Evolutionary conservation across 2,888 invertebrate genomes (phyloP), one percentile per base, ranked within the genome.

Genomic region (Leucozona laternaria): DNA sequence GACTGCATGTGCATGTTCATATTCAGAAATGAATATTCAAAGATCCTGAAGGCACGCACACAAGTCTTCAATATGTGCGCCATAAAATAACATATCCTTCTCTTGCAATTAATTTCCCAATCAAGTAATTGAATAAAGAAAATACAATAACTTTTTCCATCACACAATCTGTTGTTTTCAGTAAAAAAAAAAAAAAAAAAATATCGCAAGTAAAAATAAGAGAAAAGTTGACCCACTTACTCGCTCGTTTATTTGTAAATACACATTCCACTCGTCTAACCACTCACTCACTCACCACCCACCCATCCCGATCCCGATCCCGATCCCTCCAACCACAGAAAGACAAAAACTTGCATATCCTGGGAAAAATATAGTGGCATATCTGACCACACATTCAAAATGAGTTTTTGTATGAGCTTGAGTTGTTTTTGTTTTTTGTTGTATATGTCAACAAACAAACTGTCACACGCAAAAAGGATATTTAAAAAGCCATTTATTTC

Each of bases 401-500:
- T 34, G 50, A 34, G 37, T 53, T 53, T 53, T 53, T 53, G 45
- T n/a, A 7, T 64, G 45, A 64, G n/a, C n/a, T 31, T 64, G 11
- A 13, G 8, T 17, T n/a, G n/a, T n/a, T n/a, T n/a, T n/a, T n/a
- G n/a, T 48, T 13, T 31, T 31, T 31, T 20, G 1, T 22, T 60
- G 7, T n/a, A n/a, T n/a, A n/a, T 60, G 28, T 11, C 28, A 64
- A 1, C 3, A 66, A 48, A 48, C 20, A 66, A 66, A 66, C 31
- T 66, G 66, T 20, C 66, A 66, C 31, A 48, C 20, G n/a, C 25
- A 50, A 53, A 68, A 68, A 37, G 37, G 66, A 20, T 34, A 50
- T 48, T 66, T 66, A 50, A 66, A 50, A 66, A 20, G 34, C 34
- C 13, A 66, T 50, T 48, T 34, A 66, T 53, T 68, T 68, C n/a